Evolutionary conservation across 2,113 vertebrate species (phyloP).

Genomic region (Macrotis lagotis): DNA sequence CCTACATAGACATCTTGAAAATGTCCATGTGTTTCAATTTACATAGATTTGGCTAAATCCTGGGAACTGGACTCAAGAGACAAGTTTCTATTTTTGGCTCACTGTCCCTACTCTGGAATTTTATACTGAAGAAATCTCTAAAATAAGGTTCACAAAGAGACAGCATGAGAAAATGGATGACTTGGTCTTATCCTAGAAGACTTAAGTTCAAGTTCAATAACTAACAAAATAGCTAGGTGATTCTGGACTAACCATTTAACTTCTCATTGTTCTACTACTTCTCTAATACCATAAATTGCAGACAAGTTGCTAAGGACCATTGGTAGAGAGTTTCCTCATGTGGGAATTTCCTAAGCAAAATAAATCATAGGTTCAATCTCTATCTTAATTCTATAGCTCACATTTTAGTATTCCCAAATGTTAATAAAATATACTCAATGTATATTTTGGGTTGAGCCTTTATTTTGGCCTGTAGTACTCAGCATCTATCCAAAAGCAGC

Average conservation of each 20-base stretch:
- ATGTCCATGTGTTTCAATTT: neutral
- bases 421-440: neutral
- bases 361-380: too few species aligned
- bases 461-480: neutral
- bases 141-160: neutral
- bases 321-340: neutral
- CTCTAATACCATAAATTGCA: neutral
- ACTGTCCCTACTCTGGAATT: too few species aligned
- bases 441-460: neutral
- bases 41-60: neutral
- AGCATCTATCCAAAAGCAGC: neutral
- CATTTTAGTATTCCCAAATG: too few species aligned
- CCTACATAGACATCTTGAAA: neutral
- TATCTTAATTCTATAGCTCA: neutral
- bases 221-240: neutral
- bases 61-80: neutral
- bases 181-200: neutral
- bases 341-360: neutral
- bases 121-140: neutral
- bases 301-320: neutral
- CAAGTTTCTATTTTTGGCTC: too few species aligned
- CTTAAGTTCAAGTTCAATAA: neutral
- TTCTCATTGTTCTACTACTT: neutral
- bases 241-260: neutral
- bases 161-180: too few species aligned